Conservation (phyloP, 1,140 invertebrate species). For the Oncopodura yosiiana region DNA sequence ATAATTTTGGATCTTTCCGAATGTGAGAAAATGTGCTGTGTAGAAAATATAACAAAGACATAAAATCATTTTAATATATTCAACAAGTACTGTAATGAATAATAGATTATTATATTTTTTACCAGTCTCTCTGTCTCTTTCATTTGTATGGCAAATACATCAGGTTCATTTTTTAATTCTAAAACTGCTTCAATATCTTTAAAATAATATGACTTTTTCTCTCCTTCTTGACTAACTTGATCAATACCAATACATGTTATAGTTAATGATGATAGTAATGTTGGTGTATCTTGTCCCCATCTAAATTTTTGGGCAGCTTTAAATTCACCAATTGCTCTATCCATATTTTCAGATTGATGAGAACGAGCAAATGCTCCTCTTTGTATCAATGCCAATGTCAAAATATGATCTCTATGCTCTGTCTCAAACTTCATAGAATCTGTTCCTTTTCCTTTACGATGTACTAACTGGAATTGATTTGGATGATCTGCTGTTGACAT, state of each 20-base stretch:
- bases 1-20: constrained; percentile 26
- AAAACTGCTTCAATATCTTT: constrained; percentile 79
- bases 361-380: constrained; percentile 28
- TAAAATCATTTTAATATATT: constrained; percentile 38
- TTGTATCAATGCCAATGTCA: constrained; percentile 69
- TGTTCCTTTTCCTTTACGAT: constrained; percentile 55
- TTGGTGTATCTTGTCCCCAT: constrained; percentile 31
- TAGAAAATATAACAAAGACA: constrained; percentile 16
- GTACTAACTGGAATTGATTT: constrained; percentile 38
- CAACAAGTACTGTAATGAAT: background rate
- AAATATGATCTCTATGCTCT: constrained; percentile 80
- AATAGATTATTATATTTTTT: constrained; percentile 2
- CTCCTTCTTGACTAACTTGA: constrained; percentile 32
- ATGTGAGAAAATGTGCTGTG: constrained; percentile 34
- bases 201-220: constrained; percentile 71
- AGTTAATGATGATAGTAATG: constrained; percentile 19
- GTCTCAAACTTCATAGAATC: constrained; percentile 97
- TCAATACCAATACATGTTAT: constrained; percentile 28
- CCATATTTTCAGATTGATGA: constrained; percentile 32
- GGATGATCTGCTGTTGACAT: constrained; percentile 47
- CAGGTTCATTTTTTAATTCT: constrained; percentile 43
- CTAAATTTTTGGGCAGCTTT: constrained; percentile 27
- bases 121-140: constrained; percentile 35
- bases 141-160: constrained; percentile 32
- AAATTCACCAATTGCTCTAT: constrained; percentile 26